A percentile compares a stretch with the other conserved stretches of the same genome.
These are phyloP conservation scores for Drosophila infuscata DNA, from an alignment of 2,888 invertebrate species.

Conservation along the genomic window DNA sequence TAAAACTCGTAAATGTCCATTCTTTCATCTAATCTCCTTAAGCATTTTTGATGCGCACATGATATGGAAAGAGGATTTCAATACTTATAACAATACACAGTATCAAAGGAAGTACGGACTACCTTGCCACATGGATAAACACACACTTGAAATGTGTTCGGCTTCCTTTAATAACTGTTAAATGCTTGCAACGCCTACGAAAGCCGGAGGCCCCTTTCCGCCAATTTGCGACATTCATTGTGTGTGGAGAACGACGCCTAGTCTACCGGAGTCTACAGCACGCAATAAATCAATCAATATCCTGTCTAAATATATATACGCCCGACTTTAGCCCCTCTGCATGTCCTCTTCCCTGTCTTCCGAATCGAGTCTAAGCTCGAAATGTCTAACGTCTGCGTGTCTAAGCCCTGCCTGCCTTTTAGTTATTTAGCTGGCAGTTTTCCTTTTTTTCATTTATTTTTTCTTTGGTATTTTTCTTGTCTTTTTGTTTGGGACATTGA, in stretches of 20 bases:
- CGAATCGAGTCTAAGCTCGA: slow-evolving; percentile 41
- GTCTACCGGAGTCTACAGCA: slow-evolving; percentile 37
- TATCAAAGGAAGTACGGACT: not conserved
- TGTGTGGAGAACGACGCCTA: too few relatives aligned
- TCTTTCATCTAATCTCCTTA: not conserved
- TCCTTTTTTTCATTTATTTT: slow-evolving; percentile 17
- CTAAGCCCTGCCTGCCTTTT: slow-evolving; percentile 36
- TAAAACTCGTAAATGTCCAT: too few relatives aligned
- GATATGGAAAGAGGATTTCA: not conserved
- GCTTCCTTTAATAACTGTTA: slow-evolving; percentile 46
- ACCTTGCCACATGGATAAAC: not conserved
- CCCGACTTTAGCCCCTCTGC: slow-evolving; percentile 12
- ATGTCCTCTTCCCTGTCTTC: slow-evolving; percentile 37
- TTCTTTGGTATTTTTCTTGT: slow-evolving; percentile 19
- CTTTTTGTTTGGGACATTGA: slow-evolving; percentile 50
- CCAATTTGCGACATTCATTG: too few relatives aligned
- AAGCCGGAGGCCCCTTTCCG: slow-evolving; percentile 9
- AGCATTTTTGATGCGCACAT: not conserved
- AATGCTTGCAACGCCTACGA: slow-evolving; percentile 35
- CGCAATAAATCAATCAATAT: slow-evolving; percentile 65
- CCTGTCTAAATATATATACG: slow-evolving; percentile 55
- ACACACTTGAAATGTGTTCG: slow-evolving; percentile 8
- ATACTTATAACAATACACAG: not conserved
- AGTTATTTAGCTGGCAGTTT: slow-evolving; percentile 42
- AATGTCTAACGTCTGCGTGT: slow-evolving; percentile 59